These are phyloP conservation scores for Drosophila phalerata DNA, from an alignment of 2,888 invertebrate species.

Conservation along the genomic window DNA sequence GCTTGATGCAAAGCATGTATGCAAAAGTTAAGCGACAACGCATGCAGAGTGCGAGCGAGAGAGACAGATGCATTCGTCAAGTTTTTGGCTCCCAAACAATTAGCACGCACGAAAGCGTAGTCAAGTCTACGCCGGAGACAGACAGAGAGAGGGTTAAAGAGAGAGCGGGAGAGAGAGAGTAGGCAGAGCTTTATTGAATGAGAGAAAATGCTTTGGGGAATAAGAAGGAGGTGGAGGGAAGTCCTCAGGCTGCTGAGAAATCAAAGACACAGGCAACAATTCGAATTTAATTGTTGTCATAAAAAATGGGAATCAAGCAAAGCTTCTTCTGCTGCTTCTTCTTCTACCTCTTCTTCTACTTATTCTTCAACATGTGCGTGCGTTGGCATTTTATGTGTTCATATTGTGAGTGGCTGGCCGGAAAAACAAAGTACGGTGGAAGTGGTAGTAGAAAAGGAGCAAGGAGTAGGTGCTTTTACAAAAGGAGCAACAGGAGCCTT, in stretches of 20 bases:
- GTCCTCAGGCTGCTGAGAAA: conserved; percentile 41
- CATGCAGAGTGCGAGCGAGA: conserved; percentile 16
- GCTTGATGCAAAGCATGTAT: conserved; percentile 43
- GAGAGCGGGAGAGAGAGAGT: conserved; percentile 6
- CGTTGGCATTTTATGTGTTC: conserved; percentile 49
- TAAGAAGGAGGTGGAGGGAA: neutral
- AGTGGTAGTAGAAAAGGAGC: neutral
- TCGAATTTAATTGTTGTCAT: conserved; percentile 75
- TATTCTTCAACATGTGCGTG: conserved; percentile 44
- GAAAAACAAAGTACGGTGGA: conserved; percentile 4
- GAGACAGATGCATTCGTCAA: conserved; percentile 46
- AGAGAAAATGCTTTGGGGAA: conserved; percentile 15
- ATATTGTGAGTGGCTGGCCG: conserved; percentile 25
- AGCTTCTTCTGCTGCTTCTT: conserved; percentile 11
- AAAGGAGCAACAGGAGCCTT: conserved; percentile 62
- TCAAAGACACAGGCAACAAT: conserved; percentile 72
- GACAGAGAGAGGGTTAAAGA: conserved; percentile 5
- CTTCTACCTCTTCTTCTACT: neutral
- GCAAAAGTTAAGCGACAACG: conserved; percentile 61
- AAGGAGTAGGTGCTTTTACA: neutral
- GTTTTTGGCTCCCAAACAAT: conserved; percentile 62
- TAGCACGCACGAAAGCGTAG: conserved; percentile 62
- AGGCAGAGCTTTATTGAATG: conserved; percentile 7
- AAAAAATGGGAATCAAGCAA: conserved; percentile 50
- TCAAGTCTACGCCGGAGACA: conserved; percentile 46